phyloP scores from a whole-genome alignment of 2,888 invertebrate species.

The Anticlea derivata region DNA sequence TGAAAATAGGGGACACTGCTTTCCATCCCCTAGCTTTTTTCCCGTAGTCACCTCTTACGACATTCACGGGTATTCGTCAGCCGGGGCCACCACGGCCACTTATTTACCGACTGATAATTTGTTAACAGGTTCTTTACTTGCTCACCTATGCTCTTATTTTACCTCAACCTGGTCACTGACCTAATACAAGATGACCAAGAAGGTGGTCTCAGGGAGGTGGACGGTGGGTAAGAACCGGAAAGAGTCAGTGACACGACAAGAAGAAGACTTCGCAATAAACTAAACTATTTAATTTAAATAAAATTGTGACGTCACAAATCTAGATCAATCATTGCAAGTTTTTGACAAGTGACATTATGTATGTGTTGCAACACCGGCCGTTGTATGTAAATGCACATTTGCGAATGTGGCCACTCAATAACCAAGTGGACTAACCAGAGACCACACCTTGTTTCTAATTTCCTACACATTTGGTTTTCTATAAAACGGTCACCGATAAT shows the following conservation, averaged over 20 bases:
- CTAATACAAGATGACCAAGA: no score
- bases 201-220: no score
- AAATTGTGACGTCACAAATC: background rate
- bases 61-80: no score
- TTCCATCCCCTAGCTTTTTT: no score
- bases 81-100: no score
- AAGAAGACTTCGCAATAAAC: no score
- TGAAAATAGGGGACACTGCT: no score
- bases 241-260: no score
- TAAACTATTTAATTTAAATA: no score
- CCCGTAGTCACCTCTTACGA: no score
- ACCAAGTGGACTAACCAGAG: background rate
- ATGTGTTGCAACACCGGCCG: background rate
- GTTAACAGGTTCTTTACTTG: slow-evolving; percentile 2
- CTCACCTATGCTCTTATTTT: background rate
- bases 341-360: background rate
- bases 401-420: slow-evolving; percentile 6
- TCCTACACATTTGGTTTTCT: background rate
- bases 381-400: slow-evolving; percentile 5
- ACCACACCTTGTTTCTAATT: slow-evolving; percentile 3
- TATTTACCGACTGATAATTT: slow-evolving; percentile 13
- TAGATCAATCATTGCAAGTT: background rate
- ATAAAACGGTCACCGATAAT: background rate
- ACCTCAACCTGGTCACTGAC: background rate
- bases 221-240: no score